A percentile compares a stretch with the other conserved stretches of the same genome.
Conservation (phyloP, 2,888 invertebrate species). For the Drosophila neotestacea region DNA sequence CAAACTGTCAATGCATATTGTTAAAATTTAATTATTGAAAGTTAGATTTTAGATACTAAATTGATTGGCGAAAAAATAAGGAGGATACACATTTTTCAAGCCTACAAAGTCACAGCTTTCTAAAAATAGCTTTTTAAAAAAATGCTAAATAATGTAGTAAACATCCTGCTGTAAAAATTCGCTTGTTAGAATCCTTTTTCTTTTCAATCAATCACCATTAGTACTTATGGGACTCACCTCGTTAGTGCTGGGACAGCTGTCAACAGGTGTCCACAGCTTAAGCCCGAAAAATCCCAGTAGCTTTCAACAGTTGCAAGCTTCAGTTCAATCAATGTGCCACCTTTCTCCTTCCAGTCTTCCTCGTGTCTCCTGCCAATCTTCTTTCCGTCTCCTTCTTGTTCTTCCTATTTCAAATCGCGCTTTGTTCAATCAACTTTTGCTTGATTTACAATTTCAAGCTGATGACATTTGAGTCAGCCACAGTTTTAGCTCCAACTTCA, state of each 20-base stretch:
- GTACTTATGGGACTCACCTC: neutral
- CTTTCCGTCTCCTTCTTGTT: neutral
- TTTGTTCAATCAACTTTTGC: conserved; percentile 73
- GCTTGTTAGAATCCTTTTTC: too few relatives aligned
- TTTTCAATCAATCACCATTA: neutral
- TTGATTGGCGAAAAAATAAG: too few relatives aligned
- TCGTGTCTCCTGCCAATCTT: too few relatives aligned
- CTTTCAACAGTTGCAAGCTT: conserved; percentile 26
- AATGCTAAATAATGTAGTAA: too few relatives aligned
- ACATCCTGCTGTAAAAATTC: too few relatives aligned
- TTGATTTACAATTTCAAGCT: conserved; percentile 72
- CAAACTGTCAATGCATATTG: too few relatives aligned
- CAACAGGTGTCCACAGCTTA: conserved; percentile 24
- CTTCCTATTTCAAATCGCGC: conserved; percentile 33
- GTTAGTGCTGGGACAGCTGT: neutral
- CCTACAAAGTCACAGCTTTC: neutral
- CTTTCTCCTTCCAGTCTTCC: neutral
- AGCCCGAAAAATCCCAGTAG: conserved; percentile 4
- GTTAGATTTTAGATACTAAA: too few relatives aligned
- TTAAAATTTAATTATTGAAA: too few relatives aligned
- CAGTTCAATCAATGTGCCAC: conserved; percentile 33
- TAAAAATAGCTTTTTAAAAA: neutral
- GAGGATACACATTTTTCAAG: too few relatives aligned
- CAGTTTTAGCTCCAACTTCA: conserved; percentile 1
- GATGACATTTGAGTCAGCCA: conserved; percentile 63